phyloP scores from a whole-genome alignment of 2,888 invertebrate species.

The Heliconius ethilla region DNA sequence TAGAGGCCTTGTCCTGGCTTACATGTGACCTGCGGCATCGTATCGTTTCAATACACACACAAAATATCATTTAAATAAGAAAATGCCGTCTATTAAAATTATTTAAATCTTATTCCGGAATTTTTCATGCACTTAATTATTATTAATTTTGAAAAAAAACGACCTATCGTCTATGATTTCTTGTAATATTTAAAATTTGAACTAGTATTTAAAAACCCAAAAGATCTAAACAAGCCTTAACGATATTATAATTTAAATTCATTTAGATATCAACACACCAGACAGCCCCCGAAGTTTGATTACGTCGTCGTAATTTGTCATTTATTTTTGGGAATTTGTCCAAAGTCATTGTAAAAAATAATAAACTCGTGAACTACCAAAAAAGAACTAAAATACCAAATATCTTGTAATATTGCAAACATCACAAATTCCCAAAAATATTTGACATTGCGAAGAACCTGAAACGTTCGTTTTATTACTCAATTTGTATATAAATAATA shows the following conservation, averaged over 20 bases:
- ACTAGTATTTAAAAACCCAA: background rate
- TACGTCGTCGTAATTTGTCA: background rate
- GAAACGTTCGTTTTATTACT: constrained; percentile 16
- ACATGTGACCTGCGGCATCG: constrained; percentile 74
- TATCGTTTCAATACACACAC: constrained; percentile 58
- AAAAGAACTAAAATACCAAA: background rate
- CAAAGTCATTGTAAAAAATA: background rate
- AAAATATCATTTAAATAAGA: constrained; percentile 26
- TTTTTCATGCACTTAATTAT: constrained; percentile 8
- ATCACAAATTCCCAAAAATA: constrained; percentile 18
- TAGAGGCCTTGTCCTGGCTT: constrained; percentile 71
- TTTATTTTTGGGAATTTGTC: background rate
- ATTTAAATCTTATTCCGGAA: background rate
- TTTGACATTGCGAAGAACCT: constrained; percentile 15
- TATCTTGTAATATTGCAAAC: background rate
- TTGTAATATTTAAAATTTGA: background rate
- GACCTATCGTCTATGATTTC: background rate
- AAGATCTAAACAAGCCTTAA: background rate
- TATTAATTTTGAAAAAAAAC: background rate
- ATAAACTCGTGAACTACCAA: background rate
- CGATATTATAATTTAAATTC: background rate
- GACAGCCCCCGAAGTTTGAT: constrained; percentile 7
- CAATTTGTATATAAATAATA: background rate
- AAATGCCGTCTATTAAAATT: background rate
- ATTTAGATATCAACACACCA: constrained; percentile 6